These are phyloP conservation scores for Sinodicranocentrus sp. DNA, from an alignment of 2,888 invertebrate genomes.

Conservation along the genomic window DNA sequence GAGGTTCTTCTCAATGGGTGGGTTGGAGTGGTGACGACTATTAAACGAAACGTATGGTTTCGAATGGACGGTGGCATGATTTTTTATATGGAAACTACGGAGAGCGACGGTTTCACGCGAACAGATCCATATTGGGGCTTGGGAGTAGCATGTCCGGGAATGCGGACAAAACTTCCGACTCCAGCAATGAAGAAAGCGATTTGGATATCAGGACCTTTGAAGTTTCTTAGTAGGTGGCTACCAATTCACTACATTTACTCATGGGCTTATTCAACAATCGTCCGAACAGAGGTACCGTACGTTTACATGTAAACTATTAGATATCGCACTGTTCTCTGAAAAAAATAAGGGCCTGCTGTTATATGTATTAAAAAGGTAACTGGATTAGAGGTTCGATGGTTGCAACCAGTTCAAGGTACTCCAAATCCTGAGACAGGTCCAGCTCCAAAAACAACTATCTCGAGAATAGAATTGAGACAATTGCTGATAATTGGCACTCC, in stretches of 20 bases:
- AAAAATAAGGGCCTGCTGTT: too few relatives aligned
- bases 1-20: constrained; percentile 71
- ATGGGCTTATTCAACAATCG: constrained; percentile 57
- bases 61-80: constrained; percentile 67
- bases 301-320: neutral
- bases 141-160: constrained; percentile 73
- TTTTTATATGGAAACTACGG: constrained; percentile 62
- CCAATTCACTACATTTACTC: constrained; percentile 69
- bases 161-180: constrained; percentile 58
- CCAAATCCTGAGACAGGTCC: neutral
- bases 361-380: constrained; percentile 40
- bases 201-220: constrained; percentile 53
- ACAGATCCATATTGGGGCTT: constrained; percentile 73
- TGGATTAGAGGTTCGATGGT: constrained; percentile 67
- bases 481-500: constrained; percentile 66
- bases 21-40: constrained; percentile 71
- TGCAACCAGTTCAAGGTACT: constrained; percentile 53
- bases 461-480: constrained; percentile 27
- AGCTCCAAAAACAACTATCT: constrained; percentile 8
- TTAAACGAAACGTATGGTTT: constrained; percentile 70
- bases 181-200: constrained; percentile 63
- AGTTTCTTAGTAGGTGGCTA: constrained; percentile 69
- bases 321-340: too few relatives aligned
- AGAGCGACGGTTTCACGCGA: constrained; percentile 72
- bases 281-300: constrained; percentile 55